These are phyloP conservation scores for Lamellibrachia satsuma DNA, from an alignment of 2,888 invertebrate species.

Conservation along the genomic window DNA sequence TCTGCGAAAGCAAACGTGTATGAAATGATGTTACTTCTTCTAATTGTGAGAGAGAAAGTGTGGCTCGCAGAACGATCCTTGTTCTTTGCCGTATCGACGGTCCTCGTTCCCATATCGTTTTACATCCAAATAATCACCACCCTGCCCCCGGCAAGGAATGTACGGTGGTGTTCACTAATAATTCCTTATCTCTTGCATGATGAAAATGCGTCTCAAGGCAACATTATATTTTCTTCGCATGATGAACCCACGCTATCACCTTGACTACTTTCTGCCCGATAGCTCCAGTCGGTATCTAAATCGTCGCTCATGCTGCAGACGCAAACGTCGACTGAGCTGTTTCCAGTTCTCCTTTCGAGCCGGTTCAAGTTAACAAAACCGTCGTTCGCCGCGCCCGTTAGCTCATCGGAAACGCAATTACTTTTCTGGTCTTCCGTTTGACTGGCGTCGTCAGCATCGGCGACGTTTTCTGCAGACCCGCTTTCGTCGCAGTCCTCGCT, in stretches of 20 bases:
- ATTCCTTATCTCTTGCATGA: not conserved
- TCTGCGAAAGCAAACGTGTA: too few relatives aligned
- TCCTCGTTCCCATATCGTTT: not conserved
- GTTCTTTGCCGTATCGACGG: too few relatives aligned
- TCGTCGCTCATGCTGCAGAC: not conserved
- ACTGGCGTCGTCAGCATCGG: not conserved
- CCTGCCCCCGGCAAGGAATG: not conserved
- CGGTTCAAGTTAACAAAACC: not conserved
- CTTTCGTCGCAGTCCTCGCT: not conserved
- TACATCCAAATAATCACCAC: not conserved
- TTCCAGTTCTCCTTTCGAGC: not conserved
- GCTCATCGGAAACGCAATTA: not conserved
- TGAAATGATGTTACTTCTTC: not conserved
- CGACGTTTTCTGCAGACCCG: not conserved
- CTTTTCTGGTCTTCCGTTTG: not conserved
- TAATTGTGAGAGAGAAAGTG: not conserved
- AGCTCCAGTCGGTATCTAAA: not conserved
- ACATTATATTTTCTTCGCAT: conserved; percentile 1
- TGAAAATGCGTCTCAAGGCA: not conserved
- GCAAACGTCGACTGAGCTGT: not conserved
- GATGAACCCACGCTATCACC: not conserved
- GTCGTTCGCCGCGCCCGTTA: not conserved
- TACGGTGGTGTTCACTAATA: not conserved
- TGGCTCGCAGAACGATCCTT: too few relatives aligned
- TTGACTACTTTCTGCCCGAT: not conserved